Base-by-base conservation (phyloP, 2,797 vertebrate genomes). In the Astyanax mexicanus region DNA sequence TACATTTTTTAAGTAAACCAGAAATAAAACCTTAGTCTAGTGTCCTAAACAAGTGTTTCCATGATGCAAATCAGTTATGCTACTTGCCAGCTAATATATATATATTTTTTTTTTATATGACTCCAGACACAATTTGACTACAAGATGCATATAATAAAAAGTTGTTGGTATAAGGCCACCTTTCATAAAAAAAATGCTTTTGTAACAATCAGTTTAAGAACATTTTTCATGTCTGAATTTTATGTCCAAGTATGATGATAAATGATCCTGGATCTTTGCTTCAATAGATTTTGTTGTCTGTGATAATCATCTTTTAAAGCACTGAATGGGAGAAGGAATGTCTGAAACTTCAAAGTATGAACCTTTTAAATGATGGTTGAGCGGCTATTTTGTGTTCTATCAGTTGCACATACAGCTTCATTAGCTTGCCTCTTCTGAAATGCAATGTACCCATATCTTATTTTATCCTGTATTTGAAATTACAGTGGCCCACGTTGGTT, bases 151-250 rank as follows among this genome's bases (percentile, higher is more conserved):
- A 37, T 21, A 62, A 37, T 27, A 9, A 64, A 12, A 25, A 15
- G 15, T 57, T 11, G 11, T 25, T 1, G 17, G 23, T 38, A 12
- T n/a, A 69, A 68, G 13, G 55, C 9, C 37, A 54, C 12, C 1
- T 27, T 21, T 69, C 21, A 6, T 52, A 40, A 8, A 52, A 13
- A 7, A 58, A 29, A 17, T 10, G 0, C 23, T 19, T 74, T 35
- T 68, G 27, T 73, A 13, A 78, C 0, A 19, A 40, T 45, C 17
- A 29, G 2, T 62, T 62, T 54, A 2, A 23, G 60, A 21, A 47
- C 47, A 23, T 12, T 15, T 65, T 65, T 19, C 25, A 44, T 62
- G 44, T 54, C 37, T 64, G 27, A 55, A 32, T 65, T 70, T 47
- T 68, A 27, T 13, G n/a, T 51, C 57, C 6, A 72, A 19, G 1